phyloP scores from a whole-genome alignment of 2,797 vertebrate species.

The Pangasius krempfi region DNA sequence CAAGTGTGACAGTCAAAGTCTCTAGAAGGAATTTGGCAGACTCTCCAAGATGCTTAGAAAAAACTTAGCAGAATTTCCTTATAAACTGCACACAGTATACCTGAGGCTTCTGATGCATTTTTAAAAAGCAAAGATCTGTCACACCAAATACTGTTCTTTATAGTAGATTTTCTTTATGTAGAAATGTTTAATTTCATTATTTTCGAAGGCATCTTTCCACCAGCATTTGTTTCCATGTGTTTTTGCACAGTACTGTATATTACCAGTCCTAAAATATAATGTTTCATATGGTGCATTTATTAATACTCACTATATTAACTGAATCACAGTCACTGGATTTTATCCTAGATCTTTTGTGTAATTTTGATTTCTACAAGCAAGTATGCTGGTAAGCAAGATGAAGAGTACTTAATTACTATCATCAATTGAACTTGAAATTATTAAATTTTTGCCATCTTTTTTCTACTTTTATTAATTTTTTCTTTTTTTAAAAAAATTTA shows the following conservation, averaged over 20 bases:
- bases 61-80: neutral
- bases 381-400: slow-evolving; percentile 22
- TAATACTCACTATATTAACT: neutral
- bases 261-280: neutral
- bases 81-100: neutral
- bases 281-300: neutral
- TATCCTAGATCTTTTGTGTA: neutral
- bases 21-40: neutral
- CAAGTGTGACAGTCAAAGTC: neutral
- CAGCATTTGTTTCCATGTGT: neutral
- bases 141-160: neutral
- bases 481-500: too few relatives aligned
- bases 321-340: neutral
- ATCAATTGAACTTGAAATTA: neutral
- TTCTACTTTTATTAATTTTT: neutral
- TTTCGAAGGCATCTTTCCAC: neutral
- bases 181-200: neutral
- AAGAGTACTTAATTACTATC: neutral
- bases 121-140: neutral
- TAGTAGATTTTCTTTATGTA: neutral
- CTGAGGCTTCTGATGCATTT: neutral
- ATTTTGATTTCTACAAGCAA: neutral
- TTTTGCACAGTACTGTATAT: neutral
- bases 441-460: neutral
- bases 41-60: neutral